Conservation (phyloP, 92 coral and sea anemone genomes). For the Muricea muricata region DNA sequence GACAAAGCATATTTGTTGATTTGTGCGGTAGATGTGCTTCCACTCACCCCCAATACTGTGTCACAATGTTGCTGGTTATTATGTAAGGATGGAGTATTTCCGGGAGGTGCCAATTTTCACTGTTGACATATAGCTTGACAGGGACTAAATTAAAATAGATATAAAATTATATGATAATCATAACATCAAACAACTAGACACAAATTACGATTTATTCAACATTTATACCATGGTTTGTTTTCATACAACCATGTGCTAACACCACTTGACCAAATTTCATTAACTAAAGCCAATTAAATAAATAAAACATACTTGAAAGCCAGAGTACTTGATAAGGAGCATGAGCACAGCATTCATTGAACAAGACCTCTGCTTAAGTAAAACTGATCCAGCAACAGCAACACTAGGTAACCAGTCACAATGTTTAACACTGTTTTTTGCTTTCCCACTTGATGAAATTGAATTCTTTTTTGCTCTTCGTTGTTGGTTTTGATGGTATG, state of each 20-base stretch:
- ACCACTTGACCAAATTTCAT: neutral
- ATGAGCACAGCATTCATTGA: too few species aligned
- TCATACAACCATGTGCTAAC: neutral
- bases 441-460: too few species aligned
- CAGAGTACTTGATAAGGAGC: constrained; percentile 52
- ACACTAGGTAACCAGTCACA: too few species aligned
- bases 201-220: neutral
- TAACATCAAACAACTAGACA: neutral
- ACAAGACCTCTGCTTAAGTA: too few species aligned
- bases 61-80: neutral
- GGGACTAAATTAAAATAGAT: too few species aligned
- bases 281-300: neutral
- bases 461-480: neutral
- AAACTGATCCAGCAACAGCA: too few species aligned
- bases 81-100: neutral
- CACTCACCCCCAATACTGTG: neutral
- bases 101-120: neutral
- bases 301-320: constrained; percentile 41
- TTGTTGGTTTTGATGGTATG: neutral
- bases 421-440: neutral
- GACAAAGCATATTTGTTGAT: neutral
- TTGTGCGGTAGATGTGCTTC: neutral
- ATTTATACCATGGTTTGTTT: neutral
- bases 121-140: neutral
- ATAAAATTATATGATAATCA: too few species aligned